These are phyloP conservation scores for Xiphias gladius DNA, from an alignment of 2,113 vertebrate genomes.

Conservation along the genomic window DNA sequence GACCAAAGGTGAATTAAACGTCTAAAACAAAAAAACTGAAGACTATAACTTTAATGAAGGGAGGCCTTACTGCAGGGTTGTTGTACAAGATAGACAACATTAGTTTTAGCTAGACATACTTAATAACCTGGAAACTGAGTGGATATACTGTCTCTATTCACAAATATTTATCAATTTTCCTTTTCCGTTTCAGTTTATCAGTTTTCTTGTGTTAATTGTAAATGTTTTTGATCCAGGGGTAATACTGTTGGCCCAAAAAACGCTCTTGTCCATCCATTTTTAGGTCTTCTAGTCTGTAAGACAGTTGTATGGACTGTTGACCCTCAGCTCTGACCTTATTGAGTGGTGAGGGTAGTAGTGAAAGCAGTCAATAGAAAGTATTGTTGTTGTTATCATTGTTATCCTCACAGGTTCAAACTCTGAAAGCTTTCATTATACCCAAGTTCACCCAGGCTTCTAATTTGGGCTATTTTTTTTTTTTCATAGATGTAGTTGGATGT, in stretches of 20 bases:
- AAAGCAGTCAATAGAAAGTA: not conserved
- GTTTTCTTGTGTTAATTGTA: not conserved
- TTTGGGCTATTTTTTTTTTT: conserved; percentile 2
- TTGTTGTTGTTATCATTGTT: not conserved
- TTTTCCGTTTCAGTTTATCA: no score
- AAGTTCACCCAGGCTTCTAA: conserved; percentile 1
- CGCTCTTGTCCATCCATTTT: not conserved
- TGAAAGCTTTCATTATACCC: conserved; percentile 32
- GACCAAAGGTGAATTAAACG: no score
- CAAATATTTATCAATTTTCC: no score
- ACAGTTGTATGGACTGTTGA: not conserved
- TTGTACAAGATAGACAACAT: not conserved
- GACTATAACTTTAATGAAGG: no score
- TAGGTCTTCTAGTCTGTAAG: not conserved
- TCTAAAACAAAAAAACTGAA: no score
- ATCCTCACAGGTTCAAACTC: not conserved
- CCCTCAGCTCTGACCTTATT: not conserved
- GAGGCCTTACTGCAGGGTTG: no score
- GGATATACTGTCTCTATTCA: not conserved
- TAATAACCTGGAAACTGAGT: no score
- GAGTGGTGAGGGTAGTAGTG: not conserved
- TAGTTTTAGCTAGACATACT: not conserved
- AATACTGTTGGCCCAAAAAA: not conserved
- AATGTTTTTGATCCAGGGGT: not conserved
- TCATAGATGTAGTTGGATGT: not conserved